Evolutionary conservation across 2,888 invertebrate genomes (phyloP), one percentile per base, ranked within the genome.

Genomic region (Epicampocera succincta): DNA sequence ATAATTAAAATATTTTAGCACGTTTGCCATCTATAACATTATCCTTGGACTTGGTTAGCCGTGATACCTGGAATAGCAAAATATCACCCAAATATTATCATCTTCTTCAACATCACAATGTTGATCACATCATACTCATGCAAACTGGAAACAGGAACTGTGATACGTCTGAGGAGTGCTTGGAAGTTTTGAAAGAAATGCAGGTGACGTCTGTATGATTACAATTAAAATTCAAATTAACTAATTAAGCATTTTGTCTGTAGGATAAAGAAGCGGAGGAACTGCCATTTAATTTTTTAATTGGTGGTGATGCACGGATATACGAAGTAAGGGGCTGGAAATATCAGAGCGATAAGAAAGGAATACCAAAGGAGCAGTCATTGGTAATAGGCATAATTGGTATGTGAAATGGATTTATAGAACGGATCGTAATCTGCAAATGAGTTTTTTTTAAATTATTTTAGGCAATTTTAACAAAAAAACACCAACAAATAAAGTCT

Each of bases 311-410:
- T 82, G 92, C 92, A 0, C 89, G 91, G 84, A 90, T 90, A 0
- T 93, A 91, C 77, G 92, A 92, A 84, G 91, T 87, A 2, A 89
- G 92, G 0, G 93, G 93, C 0, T 93, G 93, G 92, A 86, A 87
- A 1, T 86, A 87, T 76, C 87, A 86, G 15, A 91, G 92, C 40
- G 87, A 89, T 3, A 85, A 90, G 50, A 86, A 52, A 29, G 60
- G 48, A 9, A 61, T 89, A 15, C 86, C 87, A 3, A 86, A 86
- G 50, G 74, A 82, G 5, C 82, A 84, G 25, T 87, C 90, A 8
- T 83, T 92, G 56, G 89, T 92, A 12, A 85, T 92, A 80, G 92
- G 90, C 17, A 90, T 92, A 84, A 91, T 92, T 79, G 92, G 92
- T 92, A 87, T 85, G 79, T 50, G 38, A 25, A n/a, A 3, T 11